Percentiles rank a stretch among this genome's conserved stretches.
phyloP scores from a whole-genome alignment of 2,113 vertebrate genomes.

The Chaenocephalus aceratus region DNA sequence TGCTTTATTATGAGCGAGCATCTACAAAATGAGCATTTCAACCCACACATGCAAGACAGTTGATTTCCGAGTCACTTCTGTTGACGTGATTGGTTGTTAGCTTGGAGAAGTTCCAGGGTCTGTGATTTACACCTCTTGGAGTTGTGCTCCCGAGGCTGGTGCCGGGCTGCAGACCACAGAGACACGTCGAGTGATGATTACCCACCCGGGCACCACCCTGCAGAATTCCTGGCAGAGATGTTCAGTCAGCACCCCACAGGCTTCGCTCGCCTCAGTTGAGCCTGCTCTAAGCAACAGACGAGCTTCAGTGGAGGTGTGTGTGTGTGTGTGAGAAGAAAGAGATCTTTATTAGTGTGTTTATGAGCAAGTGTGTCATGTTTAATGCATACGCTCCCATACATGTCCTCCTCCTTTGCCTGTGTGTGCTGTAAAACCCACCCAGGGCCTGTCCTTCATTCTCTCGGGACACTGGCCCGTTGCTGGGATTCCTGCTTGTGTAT shows the following conservation, averaged over 20 bases:
- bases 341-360: conserved; percentile 62
- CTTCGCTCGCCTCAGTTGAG: conserved; percentile 42
- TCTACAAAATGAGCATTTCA: conserved; percentile 34
- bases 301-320: conserved; percentile 49
- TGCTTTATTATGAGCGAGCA: conserved; percentile 6
- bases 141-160: conserved; percentile 19
- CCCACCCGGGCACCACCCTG: conserved; percentile 48
- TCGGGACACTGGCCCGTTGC: conserved; percentile 78
- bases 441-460: conserved; percentile 78
- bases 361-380: conserved; percentile 54
- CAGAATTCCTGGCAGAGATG: conserved; percentile 71
- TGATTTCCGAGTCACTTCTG: conserved; percentile 40
- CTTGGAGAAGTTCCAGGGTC: conserved; percentile 30
- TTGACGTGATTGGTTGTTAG: conserved; percentile 48
- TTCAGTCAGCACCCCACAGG: conserved; percentile 52
- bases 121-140: conserved; percentile 55
- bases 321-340: conserved; percentile 51
- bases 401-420: conserved; percentile 9
- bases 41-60: conserved; percentile 1
- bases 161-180: conserved; percentile 53
- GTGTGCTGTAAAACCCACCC: conserved; percentile 67
- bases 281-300: conserved; percentile 44
- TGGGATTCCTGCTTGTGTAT: conserved; percentile 81
- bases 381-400: conserved; percentile 50
- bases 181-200: conserved; percentile 69